A percentile compares a stretch with the other conserved stretches of the same genome.
Evolutionary conservation across 2,113 vertebrate species (phyloP).

Genomic region (Mustelus asterias): DNA sequence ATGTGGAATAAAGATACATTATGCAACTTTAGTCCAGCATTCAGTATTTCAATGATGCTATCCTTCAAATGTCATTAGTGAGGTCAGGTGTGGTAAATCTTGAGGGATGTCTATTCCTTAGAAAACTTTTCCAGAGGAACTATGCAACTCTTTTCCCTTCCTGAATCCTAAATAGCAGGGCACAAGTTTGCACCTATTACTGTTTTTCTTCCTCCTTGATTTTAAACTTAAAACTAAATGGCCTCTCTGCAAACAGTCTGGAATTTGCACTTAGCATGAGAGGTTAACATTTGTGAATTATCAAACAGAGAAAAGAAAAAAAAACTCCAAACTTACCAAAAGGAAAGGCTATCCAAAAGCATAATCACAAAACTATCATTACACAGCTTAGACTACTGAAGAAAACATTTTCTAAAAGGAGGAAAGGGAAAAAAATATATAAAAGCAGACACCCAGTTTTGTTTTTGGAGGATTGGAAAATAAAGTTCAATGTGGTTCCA

Average conservation of each 20-base stretch:
- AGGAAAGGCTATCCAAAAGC: neutral
- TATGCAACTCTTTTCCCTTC: slow-evolving; percentile 13
- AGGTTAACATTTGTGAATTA: neutral
- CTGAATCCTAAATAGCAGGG: slow-evolving; percentile 10
- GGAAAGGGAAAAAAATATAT: neutral
- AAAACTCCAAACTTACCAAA: neutral
- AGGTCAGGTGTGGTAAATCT: slow-evolving; percentile 24
- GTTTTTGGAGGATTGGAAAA: neutral
- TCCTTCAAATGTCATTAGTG: neutral
- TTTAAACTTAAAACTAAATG: neutral
- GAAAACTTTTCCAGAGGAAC: neutral
- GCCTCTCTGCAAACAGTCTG: neutral
- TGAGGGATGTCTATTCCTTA: neutral
- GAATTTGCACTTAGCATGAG: neutral
- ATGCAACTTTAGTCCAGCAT: neutral
- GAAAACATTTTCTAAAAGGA: too few relatives aligned
- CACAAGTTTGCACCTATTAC: neutral
- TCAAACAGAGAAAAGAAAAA: neutral
- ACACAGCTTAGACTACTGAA: neutral
- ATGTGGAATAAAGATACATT: slow-evolving; percentile 22
- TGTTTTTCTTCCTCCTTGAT: neutral
- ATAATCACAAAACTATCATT: neutral
- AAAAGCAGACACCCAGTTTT: neutral
- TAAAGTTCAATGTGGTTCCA: neutral
- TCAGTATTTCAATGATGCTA: slow-evolving; percentile 28